A percentile compares a stretch with the other conserved stretches of the same genome.
phyloP scores from a whole-genome alignment of 2,113 vertebrate species.

The Nycticebus coucang region DNA sequence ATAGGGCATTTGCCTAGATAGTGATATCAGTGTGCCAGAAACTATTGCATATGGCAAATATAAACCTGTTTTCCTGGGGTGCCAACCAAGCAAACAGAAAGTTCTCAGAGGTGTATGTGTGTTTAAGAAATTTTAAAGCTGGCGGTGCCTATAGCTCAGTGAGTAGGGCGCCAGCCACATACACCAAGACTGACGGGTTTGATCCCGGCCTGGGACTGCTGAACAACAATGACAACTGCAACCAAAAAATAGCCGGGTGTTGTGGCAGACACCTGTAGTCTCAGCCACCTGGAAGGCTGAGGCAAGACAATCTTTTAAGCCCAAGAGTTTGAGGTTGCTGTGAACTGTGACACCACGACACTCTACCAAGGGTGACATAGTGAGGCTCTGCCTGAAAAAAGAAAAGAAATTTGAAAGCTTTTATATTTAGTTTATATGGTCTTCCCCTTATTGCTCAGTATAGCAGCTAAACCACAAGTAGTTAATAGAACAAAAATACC shows the following conservation, averaged over 20 bases:
- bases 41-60: accelerated
- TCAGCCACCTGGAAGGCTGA: no score
- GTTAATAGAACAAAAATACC: constrained; percentile 44
- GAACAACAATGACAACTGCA: no score
- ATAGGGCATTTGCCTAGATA: not conserved
- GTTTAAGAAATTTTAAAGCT: not conserved
- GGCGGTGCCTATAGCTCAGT: no score
- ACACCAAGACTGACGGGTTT: no score
- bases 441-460: not conserved
- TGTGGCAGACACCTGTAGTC: no score
- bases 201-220: no score
- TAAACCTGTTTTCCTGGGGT: not conserved
- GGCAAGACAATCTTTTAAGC: no score
- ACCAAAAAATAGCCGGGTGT: no score
- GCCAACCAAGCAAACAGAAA: not conserved
- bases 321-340: no score
- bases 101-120: not conserved
- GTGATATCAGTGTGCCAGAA: not conserved
- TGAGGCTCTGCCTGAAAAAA: not conserved
- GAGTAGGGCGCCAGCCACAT: no score
- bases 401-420: constrained; percentile 13
- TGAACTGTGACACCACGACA: no score
- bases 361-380: no score
- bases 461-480: not conserved
- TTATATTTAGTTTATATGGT: not conserved